Conservation (phyloP, 1,140 invertebrate genomes). For the Wiebesia pumilae region DNA sequence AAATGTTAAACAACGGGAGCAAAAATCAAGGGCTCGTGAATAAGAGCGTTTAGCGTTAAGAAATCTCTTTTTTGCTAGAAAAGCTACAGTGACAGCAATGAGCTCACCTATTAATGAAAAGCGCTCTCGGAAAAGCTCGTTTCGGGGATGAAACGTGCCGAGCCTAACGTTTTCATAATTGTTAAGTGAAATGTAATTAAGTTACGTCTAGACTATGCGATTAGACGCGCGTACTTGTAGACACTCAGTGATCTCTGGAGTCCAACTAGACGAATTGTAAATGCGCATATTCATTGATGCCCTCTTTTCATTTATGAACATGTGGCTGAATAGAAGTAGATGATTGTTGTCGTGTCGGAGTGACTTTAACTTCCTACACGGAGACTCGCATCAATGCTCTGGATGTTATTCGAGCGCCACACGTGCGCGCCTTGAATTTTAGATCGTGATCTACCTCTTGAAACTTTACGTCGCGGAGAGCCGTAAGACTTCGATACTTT, state of each 20-base stretch:
- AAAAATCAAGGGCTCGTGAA: not conserved
- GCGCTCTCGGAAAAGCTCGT: not conserved
- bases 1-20: not conserved
- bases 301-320: not conserved
- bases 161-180: not conserved
- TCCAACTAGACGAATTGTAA: not conserved
- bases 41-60: constrained; percentile 15
- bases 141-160: constrained; percentile 1
- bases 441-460: not conserved
- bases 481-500: not conserved
- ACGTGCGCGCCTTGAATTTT: constrained; percentile 12
- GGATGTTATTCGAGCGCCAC: not conserved
- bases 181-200: not conserved
- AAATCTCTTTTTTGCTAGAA: constrained; percentile 48
- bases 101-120: not conserved
- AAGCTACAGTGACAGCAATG: not conserved
- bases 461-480: not conserved
- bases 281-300: not conserved
- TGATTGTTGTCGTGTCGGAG: not conserved
- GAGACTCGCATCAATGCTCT: not conserved
- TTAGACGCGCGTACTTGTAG: not conserved
- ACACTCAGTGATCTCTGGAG: not conserved
- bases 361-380: not conserved
- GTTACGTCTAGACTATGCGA: not conserved
- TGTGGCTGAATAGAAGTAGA: not conserved